Evolutionary conservation across 2,888 invertebrate species (phyloP).

Genomic region (Nomada hirtipes): DNA sequence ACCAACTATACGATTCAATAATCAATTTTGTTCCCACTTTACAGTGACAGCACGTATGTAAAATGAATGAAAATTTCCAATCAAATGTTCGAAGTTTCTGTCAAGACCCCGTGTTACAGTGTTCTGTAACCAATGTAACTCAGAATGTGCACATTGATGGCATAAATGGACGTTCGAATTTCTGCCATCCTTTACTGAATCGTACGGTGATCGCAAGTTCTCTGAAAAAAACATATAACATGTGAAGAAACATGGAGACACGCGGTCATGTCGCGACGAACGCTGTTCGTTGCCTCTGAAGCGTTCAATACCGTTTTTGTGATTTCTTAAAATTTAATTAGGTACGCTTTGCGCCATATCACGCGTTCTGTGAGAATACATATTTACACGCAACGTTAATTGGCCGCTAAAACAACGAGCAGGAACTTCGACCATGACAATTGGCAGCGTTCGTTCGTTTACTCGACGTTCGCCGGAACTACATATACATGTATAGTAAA

Average conservation of each 20-base stretch:
- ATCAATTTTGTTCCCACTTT: too few species aligned
- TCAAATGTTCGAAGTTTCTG: too few species aligned
- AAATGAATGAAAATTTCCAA: too few species aligned
- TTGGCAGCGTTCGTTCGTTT: constrained; percentile 16
- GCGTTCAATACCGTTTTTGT: constrained; percentile 1
- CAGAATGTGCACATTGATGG: constrained; percentile 44
- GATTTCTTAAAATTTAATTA: constrained; percentile 70
- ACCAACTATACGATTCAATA: too few species aligned
- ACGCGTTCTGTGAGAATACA: constrained; percentile 52
- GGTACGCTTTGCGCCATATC: constrained; percentile 67
- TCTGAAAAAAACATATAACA: constrained; percentile 25
- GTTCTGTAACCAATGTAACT: constrained; percentile 22
- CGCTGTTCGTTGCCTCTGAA: background rate
- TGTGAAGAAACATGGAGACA: background rate
- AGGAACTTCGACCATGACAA: constrained; percentile 12
- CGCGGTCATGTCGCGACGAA: background rate
- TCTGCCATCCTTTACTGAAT: constrained; percentile 4
- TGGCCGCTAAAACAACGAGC: constrained; percentile 81
- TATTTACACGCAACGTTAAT: constrained; percentile 68
- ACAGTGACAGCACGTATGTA: too few species aligned
- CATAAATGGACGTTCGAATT: constrained; percentile 30
- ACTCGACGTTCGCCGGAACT: background rate
- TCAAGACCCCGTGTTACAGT: background rate
- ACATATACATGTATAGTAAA: background rate
- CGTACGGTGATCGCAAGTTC: constrained; percentile 1